Percentiles rank a stretch among this genome's conserved stretches.
phyloP scores from a whole-genome alignment of 2,888 invertebrate species.

The Therioaphis trifolii region DNA sequence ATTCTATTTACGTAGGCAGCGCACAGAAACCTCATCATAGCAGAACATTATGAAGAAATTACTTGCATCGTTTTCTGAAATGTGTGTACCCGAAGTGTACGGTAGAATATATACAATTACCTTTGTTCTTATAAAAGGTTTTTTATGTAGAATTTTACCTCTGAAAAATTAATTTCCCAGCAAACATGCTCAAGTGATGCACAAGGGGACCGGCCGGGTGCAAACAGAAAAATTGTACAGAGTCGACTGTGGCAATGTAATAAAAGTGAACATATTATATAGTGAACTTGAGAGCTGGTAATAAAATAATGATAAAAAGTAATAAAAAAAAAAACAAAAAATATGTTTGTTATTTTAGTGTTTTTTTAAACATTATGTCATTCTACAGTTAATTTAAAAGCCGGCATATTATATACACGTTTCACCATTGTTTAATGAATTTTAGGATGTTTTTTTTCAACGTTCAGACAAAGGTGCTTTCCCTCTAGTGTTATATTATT shows the following conservation, averaged over 20 bases:
- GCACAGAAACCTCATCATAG: background rate
- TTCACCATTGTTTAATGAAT: background rate
- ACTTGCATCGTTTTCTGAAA: background rate
- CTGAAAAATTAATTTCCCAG: conserved; percentile 31
- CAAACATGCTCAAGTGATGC: conserved; percentile 27
- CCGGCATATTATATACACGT: background rate
- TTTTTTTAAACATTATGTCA: background rate
- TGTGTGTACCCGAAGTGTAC: background rate
- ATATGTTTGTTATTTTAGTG: conserved; percentile 18
- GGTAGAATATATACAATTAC: conserved; percentile 8
- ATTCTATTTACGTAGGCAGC: background rate
- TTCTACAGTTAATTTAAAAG: conserved; percentile 36
- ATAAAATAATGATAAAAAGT: conserved; percentile 40
- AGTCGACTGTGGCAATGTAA: background rate
- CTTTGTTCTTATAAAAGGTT: conserved; percentile 38
- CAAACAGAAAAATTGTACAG: background rate
- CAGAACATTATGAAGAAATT: background rate
- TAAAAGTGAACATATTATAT: background rate
- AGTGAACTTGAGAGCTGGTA: background rate
- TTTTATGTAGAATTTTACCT: background rate
- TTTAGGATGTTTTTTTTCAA: background rate
- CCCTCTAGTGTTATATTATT: background rate
- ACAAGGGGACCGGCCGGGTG: background rate
- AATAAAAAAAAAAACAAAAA: conserved; percentile 14
- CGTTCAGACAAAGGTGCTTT: background rate